Evolutionary conservation across 1,140 invertebrate species (phyloP).

Genomic region (Drosophila navojoa): DNA sequence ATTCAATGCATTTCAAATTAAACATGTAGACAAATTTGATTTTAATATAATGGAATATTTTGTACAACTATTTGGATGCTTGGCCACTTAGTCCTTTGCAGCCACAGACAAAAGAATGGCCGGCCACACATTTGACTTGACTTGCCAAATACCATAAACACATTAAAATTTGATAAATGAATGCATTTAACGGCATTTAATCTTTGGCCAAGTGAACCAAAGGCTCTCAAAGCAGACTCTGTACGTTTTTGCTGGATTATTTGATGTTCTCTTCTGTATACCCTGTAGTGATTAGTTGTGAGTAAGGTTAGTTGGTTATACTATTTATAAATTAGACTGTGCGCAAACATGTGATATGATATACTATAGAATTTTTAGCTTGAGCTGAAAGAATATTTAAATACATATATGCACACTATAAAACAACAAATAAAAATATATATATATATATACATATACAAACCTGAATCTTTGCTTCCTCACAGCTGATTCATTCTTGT

Average conservation of each 20-base stretch:
- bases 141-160: constrained; percentile 57
- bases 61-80: too few relatives aligned
- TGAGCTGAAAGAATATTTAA: too few relatives aligned
- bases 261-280: neutral
- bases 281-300: neutral
- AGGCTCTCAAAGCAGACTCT: constrained; percentile 3
- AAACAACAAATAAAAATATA: too few relatives aligned
- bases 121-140: constrained; percentile 26
- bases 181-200: constrained; percentile 72
- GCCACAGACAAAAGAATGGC: neutral
- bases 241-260: neutral
- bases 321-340: neutral
- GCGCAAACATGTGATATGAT: neutral
- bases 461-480: too few relatives aligned
- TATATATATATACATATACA: too few relatives aligned
- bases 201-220: constrained; percentile 40
- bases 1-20: too few relatives aligned
- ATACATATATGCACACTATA: too few relatives aligned
- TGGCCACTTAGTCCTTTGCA: constrained; percentile 49
- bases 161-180: constrained; percentile 76
- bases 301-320: too few relatives aligned
- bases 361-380: neutral
- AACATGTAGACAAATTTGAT: too few relatives aligned
- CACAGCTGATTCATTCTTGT: too few relatives aligned
- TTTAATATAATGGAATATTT: too few relatives aligned